Conservation (phyloP, 37 sponge, comb jelly and placozoan species). For the Axinella damicornis region DNA sequence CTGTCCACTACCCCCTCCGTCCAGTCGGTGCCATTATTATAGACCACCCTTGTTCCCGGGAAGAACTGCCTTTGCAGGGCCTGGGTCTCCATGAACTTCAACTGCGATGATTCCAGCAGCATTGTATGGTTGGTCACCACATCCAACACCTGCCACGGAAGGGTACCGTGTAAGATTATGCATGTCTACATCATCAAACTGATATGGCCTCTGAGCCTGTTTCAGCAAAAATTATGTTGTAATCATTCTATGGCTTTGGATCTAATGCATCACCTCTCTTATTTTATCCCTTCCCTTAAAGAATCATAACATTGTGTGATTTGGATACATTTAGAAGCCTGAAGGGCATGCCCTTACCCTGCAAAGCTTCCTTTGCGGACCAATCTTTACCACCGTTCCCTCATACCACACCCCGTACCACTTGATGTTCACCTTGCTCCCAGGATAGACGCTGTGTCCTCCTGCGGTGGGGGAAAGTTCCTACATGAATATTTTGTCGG, state of each 20-base stretch:
- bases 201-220: too few species aligned
- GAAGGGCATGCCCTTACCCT: constrained; percentile 34
- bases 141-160: constrained; percentile 26
- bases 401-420: constrained; percentile 65
- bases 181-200: too few species aligned
- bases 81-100: constrained; percentile 39
- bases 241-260: too few species aligned
- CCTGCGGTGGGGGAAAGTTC: background rate
- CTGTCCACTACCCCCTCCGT: constrained; percentile 23
- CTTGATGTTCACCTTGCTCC: constrained; percentile 26
- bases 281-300: too few species aligned
- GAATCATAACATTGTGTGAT: too few species aligned
- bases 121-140: constrained; percentile 3
- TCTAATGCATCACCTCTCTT: too few species aligned
- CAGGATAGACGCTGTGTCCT: constrained; percentile 18
- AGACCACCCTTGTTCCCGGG: constrained; percentile 30
- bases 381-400: constrained; percentile 49
- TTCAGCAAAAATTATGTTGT: too few species aligned
- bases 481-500: too few species aligned
- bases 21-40: constrained; percentile 44
- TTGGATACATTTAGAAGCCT: too few species aligned
- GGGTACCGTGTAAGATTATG: background rate
- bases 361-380: constrained; percentile 44
- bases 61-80: background rate
- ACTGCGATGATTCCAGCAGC: constrained; percentile 27